Evolutionary conservation across 1,140 invertebrate genomes (phyloP), one percentile per base, ranked within the genome.

Genomic region (Drosophila ficusphila): DNA sequence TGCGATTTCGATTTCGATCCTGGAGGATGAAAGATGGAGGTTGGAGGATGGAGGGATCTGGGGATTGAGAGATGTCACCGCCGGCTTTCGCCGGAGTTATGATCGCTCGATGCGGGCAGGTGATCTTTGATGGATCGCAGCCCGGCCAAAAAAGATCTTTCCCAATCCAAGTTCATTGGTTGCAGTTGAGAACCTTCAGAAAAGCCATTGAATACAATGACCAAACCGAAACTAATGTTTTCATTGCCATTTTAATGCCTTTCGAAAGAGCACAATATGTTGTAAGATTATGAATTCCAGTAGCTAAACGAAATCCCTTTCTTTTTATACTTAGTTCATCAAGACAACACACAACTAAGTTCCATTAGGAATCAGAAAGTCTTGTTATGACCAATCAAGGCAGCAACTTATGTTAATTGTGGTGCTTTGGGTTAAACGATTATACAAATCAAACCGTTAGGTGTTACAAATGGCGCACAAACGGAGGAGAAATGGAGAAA

Each of bases 401-500:
- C 62, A 39, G 23, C 36, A 33, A 31, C 46, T 75, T 75, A 61
- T 75, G 79, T 61, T 85, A 79, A 83, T 85, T 58, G 71, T 75
- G 75, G 58, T 75, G 75, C 71, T 67, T 76, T 83, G 29, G 54
- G 34, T 36, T 57, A 70, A 85, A 64, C 67, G 79, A 85, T 85
- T 85, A 61, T 75, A 79, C 48, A 74, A 74, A 83, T 85, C 58
- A 48, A 57, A 85, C 79, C 79, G 79, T 83, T 85, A 79, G 79
- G 79, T 83, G 79, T 83, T 85, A 85, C 79, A 85, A 83, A 82
- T 79, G 61, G 85, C 79, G 79, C 79, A 60, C 72, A 27, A 38
- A 11, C 12, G 7, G 5, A 8, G 14, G 5, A 11, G 18, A 19
- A 2, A 33, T 25, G 39, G 9, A 6, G 9, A 16, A 21, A 6